Percentiles rank a stretch among this genome's conserved stretches.
Conservation (phyloP, 2,797 vertebrate genomes). For the Catharus ustulatus region DNA sequence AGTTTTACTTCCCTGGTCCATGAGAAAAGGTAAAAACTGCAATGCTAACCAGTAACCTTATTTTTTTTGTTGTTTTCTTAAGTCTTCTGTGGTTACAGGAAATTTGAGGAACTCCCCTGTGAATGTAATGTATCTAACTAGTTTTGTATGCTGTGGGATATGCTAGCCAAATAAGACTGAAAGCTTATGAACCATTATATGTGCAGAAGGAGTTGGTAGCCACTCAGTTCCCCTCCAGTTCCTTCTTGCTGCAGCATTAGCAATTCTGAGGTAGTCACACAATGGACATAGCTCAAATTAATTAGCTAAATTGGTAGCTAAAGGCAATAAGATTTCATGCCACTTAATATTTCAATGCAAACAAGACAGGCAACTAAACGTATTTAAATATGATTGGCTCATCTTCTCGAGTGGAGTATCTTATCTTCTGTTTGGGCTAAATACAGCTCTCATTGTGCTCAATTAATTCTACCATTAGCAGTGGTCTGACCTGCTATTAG, state of each 20-base stretch:
- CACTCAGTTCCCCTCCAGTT: not conserved
- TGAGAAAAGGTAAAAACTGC: not conserved
- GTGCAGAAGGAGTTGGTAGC: not conserved
- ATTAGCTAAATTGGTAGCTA: slow-evolving; percentile 53
- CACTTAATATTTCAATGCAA: slow-evolving; percentile 52
- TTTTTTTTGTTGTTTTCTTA: not conserved
- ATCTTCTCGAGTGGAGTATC: not conserved
- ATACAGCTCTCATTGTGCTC: not conserved
- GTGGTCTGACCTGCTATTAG: slow-evolving; percentile 4
- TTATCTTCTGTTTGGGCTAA: not conserved
- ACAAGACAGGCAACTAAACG: not conserved
- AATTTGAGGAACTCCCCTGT: not conserved
- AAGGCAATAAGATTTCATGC: slow-evolving; percentile 20
- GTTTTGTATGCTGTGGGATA: not conserved
- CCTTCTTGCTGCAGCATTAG: not conserved
- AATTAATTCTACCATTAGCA: slow-evolving; percentile 37
- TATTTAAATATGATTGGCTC: slow-evolving; percentile 24
- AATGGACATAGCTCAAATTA: slow-evolving; percentile 28
- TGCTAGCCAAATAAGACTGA: not conserved
- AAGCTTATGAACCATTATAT: slow-evolving; percentile 41
- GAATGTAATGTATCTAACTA: not conserved
- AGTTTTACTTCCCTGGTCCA: not conserved
- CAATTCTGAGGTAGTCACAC: slow-evolving; percentile 29
- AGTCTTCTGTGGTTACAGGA: not conserved
- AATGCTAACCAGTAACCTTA: not conserved